Evolutionary conservation across 2,113 vertebrate genomes (phyloP), one percentile per base, ranked within the genome.

Genomic region (Progne subis): DNA sequence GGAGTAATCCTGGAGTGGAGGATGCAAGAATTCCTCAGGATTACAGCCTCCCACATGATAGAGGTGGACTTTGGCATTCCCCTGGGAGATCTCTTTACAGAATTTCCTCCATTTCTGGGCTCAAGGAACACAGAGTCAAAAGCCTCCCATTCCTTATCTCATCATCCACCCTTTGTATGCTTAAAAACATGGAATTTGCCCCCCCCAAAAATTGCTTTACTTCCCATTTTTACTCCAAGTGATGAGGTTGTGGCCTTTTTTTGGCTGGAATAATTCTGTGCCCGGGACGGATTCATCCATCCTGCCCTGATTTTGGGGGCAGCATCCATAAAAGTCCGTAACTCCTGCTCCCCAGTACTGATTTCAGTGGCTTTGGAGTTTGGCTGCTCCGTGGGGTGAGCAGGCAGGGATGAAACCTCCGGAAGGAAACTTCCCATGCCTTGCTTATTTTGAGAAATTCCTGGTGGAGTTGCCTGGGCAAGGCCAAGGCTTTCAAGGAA

Each of bases 351-450:
- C 57, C 39, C 52, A 9, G 1, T 20, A 29, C 86, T 86, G 43
- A 18, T 86, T 71, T 75, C 2, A 0, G 26, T 12, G 12, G 18
- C 5, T 88, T 83, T 32, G 55, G 46, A 20, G 10, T 59, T 24
- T 57, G 13, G 3, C 11, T 52, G 12, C 20, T 78, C 26, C 1
- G 0, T 3, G 8, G 31, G 19, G 18, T 39, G 13, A 52, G 11
- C 39, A 69, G 31, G 28, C 14, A 52, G 23, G n/a, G 26, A 49
- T 21, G 67, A 79, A 86, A 81, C 2, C 2, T 8, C 29, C 63
- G 19, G 25, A 77, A 61, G 32, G 3, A 69, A 70, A 60, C 18
- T 81, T 70, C 17, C 26, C 2, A 12, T n/a, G 14, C 43, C 41
- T 43, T 16, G 2, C 3, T 37, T 17, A 1, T 31, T 87, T 68